These are phyloP conservation scores for Antitype chi DNA, from an alignment of 2,888 invertebrate species.

Conservation along the genomic window DNA sequence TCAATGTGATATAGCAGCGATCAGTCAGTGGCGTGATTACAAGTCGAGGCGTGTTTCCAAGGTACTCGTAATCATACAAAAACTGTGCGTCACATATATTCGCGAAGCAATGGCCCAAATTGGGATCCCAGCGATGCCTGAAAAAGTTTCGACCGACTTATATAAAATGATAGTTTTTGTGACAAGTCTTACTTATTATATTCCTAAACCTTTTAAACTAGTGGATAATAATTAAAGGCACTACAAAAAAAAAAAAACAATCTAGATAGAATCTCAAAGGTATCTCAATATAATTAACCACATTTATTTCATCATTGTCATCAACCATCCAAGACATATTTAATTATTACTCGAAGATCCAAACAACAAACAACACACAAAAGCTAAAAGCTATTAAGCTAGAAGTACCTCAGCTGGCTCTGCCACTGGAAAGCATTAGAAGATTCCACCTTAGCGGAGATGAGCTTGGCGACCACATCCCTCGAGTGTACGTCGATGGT, in stretches of 20 bases:
- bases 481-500: slow-evolving; percentile 98
- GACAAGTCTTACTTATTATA: background rate
- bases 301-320: slow-evolving; percentile 2
- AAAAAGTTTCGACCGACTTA: slow-evolving; percentile 39
- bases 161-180: background rate
- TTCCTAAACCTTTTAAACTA: no score
- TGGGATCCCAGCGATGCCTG: slow-evolving; percentile 95
- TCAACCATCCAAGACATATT: background rate
- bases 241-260: background rate
- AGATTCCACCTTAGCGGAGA: slow-evolving; percentile 94
- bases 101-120: slow-evolving; percentile 95
- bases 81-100: slow-evolving; percentile 99
- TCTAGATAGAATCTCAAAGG: background rate
- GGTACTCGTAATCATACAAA: slow-evolving; percentile 97
- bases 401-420: slow-evolving; percentile 93
- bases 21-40: slow-evolving; percentile 99
- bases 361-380: slow-evolving; percentile 12
- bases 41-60: slow-evolving; percentile 97
- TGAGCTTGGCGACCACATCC: slow-evolving; percentile 97
- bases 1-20: slow-evolving; percentile 98
- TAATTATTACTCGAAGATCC: background rate
- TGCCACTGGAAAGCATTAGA: slow-evolving; percentile 97
- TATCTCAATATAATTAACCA: background rate
- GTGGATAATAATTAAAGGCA: background rate
- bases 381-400: background rate